phyloP scores from a whole-genome alignment of 2,113 vertebrate species.

The Sterrhoptilus dennistouni region DNA sequence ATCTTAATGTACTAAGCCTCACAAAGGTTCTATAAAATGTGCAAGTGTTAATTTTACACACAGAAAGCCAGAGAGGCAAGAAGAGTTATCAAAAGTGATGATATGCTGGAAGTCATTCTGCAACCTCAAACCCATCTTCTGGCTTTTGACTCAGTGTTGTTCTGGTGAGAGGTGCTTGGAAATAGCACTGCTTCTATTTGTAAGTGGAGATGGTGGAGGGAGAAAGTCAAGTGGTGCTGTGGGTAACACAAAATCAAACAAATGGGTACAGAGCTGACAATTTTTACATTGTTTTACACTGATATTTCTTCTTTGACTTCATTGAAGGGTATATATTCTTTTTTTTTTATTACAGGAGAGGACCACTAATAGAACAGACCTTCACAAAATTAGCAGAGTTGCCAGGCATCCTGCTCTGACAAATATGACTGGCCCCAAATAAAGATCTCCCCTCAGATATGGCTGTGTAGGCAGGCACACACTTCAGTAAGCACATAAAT shows the following conservation, averaged over 20 bases:
- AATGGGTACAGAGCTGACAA: background rate
- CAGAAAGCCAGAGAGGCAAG: background rate
- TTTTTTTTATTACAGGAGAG: background rate
- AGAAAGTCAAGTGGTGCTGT: background rate
- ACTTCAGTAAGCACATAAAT: slow-evolving; percentile 20
- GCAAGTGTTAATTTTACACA: background rate
- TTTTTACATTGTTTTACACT: background rate
- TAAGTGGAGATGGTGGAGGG: background rate
- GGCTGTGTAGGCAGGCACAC: background rate
- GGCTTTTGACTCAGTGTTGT: background rate
- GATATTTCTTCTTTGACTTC: background rate
- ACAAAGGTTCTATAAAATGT: background rate
- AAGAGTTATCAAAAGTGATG: background rate
- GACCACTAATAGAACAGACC: background rate
- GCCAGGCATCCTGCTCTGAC: background rate
- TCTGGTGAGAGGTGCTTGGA: background rate
- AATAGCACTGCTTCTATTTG: background rate
- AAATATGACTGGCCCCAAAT: background rate
- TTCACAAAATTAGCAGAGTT: background rate
- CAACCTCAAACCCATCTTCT: background rate
- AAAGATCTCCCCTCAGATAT: background rate
- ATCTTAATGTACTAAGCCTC: background rate
- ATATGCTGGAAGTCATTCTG: background rate
- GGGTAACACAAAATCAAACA: background rate
- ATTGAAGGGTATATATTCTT: background rate